Conservation (phyloP, 2,797 vertebrate genomes). For the Oophaga sylvatica region DNA sequence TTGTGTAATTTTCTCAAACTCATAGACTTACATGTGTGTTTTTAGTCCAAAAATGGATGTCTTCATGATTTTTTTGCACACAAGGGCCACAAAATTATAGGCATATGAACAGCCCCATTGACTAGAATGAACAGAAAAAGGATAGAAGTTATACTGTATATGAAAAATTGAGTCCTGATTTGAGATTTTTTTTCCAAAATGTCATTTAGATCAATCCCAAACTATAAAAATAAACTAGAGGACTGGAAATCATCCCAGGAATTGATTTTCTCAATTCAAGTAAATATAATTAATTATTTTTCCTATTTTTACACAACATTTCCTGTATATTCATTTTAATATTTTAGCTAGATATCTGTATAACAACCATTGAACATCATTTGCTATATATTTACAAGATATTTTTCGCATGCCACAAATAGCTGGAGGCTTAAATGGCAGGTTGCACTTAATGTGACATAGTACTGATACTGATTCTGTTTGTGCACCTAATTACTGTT, state of each 20-base stretch:
- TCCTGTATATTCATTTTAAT: background rate
- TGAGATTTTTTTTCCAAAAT: background rate
- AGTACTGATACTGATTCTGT: background rate
- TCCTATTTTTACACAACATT: background rate
- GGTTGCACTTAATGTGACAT: background rate
- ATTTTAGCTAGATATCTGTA: background rate
- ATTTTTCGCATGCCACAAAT: slow-evolving; percentile 1
- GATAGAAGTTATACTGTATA: too few relatives aligned
- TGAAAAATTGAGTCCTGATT: too few relatives aligned
- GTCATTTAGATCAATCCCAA: background rate
- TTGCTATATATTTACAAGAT: background rate
- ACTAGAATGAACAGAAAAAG: too few relatives aligned
- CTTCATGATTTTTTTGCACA: too few relatives aligned
- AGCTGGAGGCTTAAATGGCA: background rate
- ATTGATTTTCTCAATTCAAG: background rate
- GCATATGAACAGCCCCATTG: too few relatives aligned
- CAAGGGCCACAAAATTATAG: too few relatives aligned
- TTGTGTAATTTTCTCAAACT: too few relatives aligned
- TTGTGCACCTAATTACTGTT: background rate
- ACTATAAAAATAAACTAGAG: background rate
- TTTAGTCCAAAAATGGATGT: too few relatives aligned
- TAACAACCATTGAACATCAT: background rate
- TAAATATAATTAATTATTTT: background rate
- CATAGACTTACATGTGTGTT: too few relatives aligned
- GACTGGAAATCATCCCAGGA: background rate